Evolutionary conservation across 2,888 invertebrate species (phyloP), one percentile per base, ranked within the genome.

Genomic region (Cybosia mesomella): DNA sequence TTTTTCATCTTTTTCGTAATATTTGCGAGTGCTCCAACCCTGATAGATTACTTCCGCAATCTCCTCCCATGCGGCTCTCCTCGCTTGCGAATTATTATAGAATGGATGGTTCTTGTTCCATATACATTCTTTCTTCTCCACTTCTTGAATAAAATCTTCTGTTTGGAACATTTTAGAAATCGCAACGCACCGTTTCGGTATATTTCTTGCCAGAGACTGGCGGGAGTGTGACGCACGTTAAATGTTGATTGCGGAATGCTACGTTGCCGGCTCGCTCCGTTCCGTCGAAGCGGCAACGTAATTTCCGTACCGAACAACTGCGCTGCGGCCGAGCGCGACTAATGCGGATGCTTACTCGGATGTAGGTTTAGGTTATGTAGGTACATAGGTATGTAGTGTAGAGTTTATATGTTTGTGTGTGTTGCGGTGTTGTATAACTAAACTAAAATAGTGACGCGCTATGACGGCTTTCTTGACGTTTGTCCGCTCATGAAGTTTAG

Each of bases 281-380:
- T n/a, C 55, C 36, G 32, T 24, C 64, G 32, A 68, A 79, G 36
- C 72, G 79, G 76, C 76, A 79, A 79, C 76, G 64, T 72, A 67
- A 66, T 64, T 75, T 70, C 76, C 79, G 76, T 67, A 15, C 63
- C 62, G 39, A 43, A 64, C 18, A 21, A 10, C 54, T 61, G 54
- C 58, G 57, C 62, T 43, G 64, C 43, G 57, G 32, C 43, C 58
- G 43, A 43, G 43, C 18, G 43, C 43, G 43, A 15, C 36, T 4
- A 34, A 18, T 18, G 43, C 43, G 18, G 18, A 43, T 43, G n/a
- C n/a, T n/a, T n/a, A n/a, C n/a, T n/a, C n/a, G n/a, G n/a, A n/a
- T n/a, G n/a, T n/a, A n/a, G n/a, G 18, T 18, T 11, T 43, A 39
- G 39, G 39, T 39, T 39, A 39, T 43, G 43, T 43, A n/a, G n/a